Percentiles rank a stretch among this genome's conserved stretches.
These are phyloP conservation scores for Chionoecetes opilio DNA, from an alignment of 1,140 invertebrate species.

Conservation along the genomic window DNA sequence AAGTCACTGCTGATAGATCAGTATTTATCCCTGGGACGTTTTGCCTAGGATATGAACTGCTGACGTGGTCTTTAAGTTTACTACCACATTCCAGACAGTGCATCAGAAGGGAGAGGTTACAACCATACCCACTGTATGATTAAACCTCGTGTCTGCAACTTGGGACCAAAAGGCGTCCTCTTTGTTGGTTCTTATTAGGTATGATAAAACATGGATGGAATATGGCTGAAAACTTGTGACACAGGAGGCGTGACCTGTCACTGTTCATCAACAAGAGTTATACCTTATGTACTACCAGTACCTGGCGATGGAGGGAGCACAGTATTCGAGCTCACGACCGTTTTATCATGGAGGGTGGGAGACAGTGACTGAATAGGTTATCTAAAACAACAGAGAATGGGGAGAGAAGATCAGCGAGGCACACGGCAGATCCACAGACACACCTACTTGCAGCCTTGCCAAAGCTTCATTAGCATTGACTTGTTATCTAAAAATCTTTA, in stretches of 20 bases:
- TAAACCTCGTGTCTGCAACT: conserved; percentile 9
- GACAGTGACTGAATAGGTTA: conserved; percentile 81
- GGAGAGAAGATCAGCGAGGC: conserved; percentile 81
- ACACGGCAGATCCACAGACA: conserved; percentile 70
- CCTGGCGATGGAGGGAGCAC: conserved; percentile 81
- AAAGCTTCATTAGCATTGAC: not conserved
- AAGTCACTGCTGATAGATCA: not conserved
- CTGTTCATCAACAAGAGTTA: conserved; percentile 61
- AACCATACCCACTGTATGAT: not conserved
- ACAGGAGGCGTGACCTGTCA: conserved; percentile 38
- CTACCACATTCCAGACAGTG: conserved; percentile 22
- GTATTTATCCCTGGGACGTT: not conserved
- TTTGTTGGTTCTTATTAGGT: not conserved
- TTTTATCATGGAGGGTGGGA: conserved; percentile 81
- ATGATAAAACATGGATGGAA: conserved; percentile 31
- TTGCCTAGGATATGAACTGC: conserved; percentile 45
- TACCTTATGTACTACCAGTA: conserved; percentile 81
- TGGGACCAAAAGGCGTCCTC: not conserved
- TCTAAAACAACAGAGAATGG: conserved; percentile 82
- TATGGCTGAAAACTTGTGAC: conserved; percentile 32
- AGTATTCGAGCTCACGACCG: conserved; percentile 81
- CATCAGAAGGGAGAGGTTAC: not conserved
- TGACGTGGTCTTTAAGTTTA: conserved; percentile 19
- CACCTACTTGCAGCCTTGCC: conserved; percentile 70
- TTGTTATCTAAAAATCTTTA: conserved; percentile 62